These are phyloP conservation scores for Heliconius himera DNA, from an alignment of 1,140 invertebrate species.

Conservation along the genomic window DNA sequence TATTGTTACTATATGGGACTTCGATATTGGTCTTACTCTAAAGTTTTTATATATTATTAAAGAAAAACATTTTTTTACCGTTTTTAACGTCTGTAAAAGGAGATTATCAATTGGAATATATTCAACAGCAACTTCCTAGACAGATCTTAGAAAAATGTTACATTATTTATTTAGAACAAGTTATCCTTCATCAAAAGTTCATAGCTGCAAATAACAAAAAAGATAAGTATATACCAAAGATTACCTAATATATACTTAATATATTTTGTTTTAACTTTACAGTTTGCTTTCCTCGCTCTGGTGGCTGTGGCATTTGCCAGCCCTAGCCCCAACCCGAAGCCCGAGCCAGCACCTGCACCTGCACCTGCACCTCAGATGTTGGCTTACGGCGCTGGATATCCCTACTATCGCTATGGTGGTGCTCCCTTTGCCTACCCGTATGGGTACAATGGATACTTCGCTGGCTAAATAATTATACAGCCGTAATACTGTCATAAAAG, in stretches of 20 bases:
- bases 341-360: constrained; percentile 37
- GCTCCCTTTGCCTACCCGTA: constrained; percentile 50
- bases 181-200: too few species aligned
- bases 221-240: too few species aligned
- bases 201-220: too few species aligned
- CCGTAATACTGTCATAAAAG: constrained; percentile 45
- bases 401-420: constrained; percentile 52
- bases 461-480: constrained; percentile 24
- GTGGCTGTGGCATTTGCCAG: constrained; percentile 80
- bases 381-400: constrained; percentile 57
- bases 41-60: too few species aligned
- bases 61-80: too few species aligned
- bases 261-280: constrained; percentile 44
- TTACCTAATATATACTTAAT: too few species aligned
- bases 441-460: constrained; percentile 40
- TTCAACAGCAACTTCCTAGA: too few species aligned
- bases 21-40: not conserved
- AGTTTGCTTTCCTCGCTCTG: constrained; percentile 78
- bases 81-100: too few species aligned
- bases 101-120: too few species aligned
- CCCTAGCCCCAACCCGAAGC: constrained; percentile 71
- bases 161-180: too few species aligned
- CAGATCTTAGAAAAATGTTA: too few species aligned
- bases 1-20: not conserved
- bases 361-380: constrained; percentile 47